Evolutionary conservation across 2,797 vertebrate species (phyloP).

Genomic region (Esox lucius): DNA sequence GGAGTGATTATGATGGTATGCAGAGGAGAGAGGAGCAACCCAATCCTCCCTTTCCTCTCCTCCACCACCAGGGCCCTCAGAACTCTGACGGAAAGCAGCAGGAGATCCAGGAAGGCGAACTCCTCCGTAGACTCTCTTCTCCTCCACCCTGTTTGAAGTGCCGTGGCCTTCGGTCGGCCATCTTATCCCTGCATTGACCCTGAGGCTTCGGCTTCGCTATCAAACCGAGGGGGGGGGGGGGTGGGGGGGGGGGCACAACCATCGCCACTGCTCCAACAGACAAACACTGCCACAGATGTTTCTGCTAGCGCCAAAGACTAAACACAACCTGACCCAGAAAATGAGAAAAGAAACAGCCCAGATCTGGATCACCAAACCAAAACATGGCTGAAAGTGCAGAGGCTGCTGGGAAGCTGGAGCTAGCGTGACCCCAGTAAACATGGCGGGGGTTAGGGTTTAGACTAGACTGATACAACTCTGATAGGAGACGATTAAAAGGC

Average conservation of each 20-base stretch:
- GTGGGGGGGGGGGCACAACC: constrained; percentile 11
- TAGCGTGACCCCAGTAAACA: neutral
- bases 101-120: constrained; percentile 12
- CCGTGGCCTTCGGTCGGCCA: constrained; percentile 20
- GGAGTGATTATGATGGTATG: constrained; percentile 56
- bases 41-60: constrained; percentile 26
- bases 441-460: neutral
- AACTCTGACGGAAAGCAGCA: constrained; percentile 47
- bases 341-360: constrained; percentile 29
- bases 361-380: constrained; percentile 48
- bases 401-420: neutral
- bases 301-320: constrained; percentile 52
- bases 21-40: constrained; percentile 42
- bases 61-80: neutral
- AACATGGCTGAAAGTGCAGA: constrained; percentile 25
- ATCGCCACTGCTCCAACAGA: constrained; percentile 1
- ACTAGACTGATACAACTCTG: constrained; percentile 10
- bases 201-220: constrained; percentile 25
- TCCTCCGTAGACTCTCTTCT: constrained; percentile 17
- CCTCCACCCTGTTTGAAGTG: neutral
- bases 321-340: constrained; percentile 43
- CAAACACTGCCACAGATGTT: constrained; percentile 34
- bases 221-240: neutral
- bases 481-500: neutral
- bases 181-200: constrained; percentile 35